These are phyloP conservation scores for Protaetia brevitarsis DNA, from an alignment of 1,140 invertebrate genomes.

Conservation along the genomic window DNA sequence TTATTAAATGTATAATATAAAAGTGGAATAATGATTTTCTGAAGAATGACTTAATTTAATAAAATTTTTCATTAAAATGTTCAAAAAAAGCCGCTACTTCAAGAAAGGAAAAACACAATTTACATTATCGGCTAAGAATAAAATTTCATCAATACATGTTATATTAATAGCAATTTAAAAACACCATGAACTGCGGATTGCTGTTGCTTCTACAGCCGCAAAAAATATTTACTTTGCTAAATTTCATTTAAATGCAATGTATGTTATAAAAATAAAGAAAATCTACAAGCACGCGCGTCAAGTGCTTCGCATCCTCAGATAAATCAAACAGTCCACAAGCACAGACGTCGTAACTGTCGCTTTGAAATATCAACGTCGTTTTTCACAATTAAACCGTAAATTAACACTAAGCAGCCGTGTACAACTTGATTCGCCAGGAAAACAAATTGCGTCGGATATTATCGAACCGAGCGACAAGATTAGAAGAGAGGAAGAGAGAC, in stretches of 20 bases:
- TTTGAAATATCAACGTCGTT: conserved; percentile 14
- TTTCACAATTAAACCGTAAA: conserved; percentile 23
- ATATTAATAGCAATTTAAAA: too few species aligned
- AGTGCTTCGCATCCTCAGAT: neutral
- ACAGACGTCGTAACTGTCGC: neutral
- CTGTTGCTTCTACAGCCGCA: neutral
- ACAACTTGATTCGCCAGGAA: neutral
- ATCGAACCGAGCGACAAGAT: neutral
- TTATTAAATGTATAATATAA: too few species aligned
- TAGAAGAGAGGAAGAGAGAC: neutral
- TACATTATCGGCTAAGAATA: too few species aligned
- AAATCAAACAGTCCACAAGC: neutral
- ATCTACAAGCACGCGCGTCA: neutral
- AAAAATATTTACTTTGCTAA: neutral
- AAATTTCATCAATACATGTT: too few species aligned
- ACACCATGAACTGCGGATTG: too few species aligned
- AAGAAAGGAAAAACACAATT: too few species aligned
- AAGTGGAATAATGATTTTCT: too few species aligned
- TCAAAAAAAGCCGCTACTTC: too few species aligned
- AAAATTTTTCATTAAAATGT: too few species aligned
- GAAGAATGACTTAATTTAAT: too few species aligned
- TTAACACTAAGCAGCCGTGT: neutral
- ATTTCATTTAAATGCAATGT: neutral
- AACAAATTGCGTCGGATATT: conserved; percentile 1
- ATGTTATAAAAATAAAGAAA: neutral